Conservation (phyloP, 2,113 vertebrate species). For the Chaetodon trifascialis region DNA sequence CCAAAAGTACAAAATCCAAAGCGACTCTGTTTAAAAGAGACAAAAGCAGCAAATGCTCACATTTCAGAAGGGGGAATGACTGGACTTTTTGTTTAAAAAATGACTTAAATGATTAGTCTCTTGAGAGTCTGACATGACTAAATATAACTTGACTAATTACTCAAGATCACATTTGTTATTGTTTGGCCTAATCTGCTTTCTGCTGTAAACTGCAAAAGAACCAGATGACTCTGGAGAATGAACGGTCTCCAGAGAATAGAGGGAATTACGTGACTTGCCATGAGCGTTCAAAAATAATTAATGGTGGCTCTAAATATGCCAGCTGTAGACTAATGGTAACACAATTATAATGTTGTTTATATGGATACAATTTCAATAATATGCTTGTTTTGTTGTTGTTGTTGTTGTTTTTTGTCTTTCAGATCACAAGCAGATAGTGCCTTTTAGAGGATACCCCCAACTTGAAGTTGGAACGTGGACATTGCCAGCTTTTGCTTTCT, state of each 20-base stretch:
- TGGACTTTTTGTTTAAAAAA: background rate
- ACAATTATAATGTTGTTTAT: background rate
- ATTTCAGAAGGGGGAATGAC: background rate
- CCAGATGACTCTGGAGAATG: slow-evolving; percentile 2
- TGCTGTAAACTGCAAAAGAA: slow-evolving; percentile 7
- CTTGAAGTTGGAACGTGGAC: slow-evolving; percentile 71
- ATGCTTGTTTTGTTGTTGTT: background rate
- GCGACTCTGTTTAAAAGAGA: background rate
- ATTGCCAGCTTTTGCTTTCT: slow-evolving; percentile 71
- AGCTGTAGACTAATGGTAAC: background rate
- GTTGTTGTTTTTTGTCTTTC: slow-evolving; percentile 72
- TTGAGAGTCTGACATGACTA: slow-evolving; percentile 2
- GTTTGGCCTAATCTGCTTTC: slow-evolving; percentile 5
- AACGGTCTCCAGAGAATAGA: background rate
- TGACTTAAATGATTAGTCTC: background rate
- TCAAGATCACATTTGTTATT: slow-evolving; percentile 35
- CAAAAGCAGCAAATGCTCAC: background rate
- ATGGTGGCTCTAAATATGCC: slow-evolving; percentile 8
- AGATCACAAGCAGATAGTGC: slow-evolving; percentile 90
- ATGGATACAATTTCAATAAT: slow-evolving; percentile 2
- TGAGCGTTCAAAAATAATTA: background rate
- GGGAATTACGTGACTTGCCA: slow-evolving; percentile 1
- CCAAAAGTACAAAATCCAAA: background rate
- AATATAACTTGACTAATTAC: slow-evolving; percentile 15
- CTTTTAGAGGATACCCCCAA: slow-evolving; percentile 85